Evolutionary conservation across 2,113 vertebrate species (phyloP).

Genomic region (Crotophaga sulcirostris): DNA sequence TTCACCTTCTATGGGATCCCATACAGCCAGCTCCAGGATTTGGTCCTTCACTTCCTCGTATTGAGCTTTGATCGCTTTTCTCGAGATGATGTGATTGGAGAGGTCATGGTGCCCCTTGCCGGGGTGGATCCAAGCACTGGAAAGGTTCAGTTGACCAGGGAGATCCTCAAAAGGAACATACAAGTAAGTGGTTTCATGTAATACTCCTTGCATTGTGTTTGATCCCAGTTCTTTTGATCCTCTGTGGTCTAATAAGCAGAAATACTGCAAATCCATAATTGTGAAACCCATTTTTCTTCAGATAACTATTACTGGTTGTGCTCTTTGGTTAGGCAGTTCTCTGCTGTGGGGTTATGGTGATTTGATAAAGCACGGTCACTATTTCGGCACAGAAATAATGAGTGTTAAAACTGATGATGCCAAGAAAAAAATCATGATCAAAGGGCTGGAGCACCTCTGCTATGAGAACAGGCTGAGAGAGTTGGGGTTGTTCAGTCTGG

Average conservation of each 20-base stretch:
- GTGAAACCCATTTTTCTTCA: fast-evolving
- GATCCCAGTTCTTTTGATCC: background rate
- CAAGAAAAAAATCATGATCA: background rate
- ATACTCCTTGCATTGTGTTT: background rate
- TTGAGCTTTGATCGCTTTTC: constrained; percentile 97
- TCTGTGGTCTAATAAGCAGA: fast-evolving
- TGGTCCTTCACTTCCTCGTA: constrained; percentile 95
- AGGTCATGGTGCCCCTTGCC: constrained; percentile 90
- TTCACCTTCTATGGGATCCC: constrained; percentile 97
- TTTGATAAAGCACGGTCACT: background rate
- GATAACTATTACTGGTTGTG: fast-evolving
- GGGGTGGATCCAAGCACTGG: constrained; percentile 94
- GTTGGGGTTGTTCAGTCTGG: no score
- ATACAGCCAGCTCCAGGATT: constrained; percentile 90
- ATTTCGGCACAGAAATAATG: no score
- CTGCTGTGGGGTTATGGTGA: fast-evolving
- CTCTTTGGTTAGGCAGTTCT: background rate
- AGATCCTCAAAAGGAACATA: constrained; percentile 93
- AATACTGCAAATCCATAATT: background rate
- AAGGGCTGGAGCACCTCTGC: no score
- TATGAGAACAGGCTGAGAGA: no score
- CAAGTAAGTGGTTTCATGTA: constrained; percentile 75
- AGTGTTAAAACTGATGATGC: background rate
- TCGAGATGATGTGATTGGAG: constrained; percentile 92
- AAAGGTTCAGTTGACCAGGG: constrained; percentile 88